Base-by-base conservation (phyloP, 2,797 vertebrate genomes). In the Alosa sapidissima region DNA sequence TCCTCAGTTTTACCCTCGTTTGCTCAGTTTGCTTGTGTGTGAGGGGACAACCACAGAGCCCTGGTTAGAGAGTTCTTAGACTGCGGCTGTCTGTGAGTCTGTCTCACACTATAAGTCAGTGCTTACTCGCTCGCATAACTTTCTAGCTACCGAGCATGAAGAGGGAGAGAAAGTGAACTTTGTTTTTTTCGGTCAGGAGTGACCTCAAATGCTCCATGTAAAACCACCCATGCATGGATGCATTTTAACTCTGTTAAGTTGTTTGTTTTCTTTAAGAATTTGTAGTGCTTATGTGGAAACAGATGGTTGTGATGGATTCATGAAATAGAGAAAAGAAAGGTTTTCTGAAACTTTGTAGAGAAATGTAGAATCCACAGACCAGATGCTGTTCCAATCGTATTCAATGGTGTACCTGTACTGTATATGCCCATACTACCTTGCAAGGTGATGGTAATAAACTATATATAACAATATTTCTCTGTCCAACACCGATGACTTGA, bases 241-340 rank as follows among this genome's bases (percentile, higher is more conserved):
- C n/a, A 62, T 62, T 62, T 62, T 24, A 62, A 62, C 58, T 62
- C 8, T 4, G n/a, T 62, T 6, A 24, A 60, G 21, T 62, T 62
- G 58, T 62, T 62, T 62, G 58, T 62, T 62, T 24, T 62, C 58
- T 7, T 62, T 62, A 21, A 62, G 21, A 62, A 24, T 62, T 62
- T 62, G 58, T 62, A 62, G n/a, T 62, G 58, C n/a, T 62, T 62
- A 62, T 62, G 58, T 62, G 58, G n/a, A 62, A 62, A 62, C 58
- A 62, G 58, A 62, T 62, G 58, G 58, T 9, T 62, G n/a, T 62
- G n/a, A 1, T n/a, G 21, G 58, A 24, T 1, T 62, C 58, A 24
- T 24, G n/a, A 8, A 10, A 62, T 8, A 9, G 0, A 24, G n/a
- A 62, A 62, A 62, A 62, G 8, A n/a, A 24, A 62, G 4, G 55